A percentile compares a stretch with the other conserved stretches of the same genome.
phyloP scores from a whole-genome alignment of 2,113 vertebrate genomes.

The Sitta europaea region DNA sequence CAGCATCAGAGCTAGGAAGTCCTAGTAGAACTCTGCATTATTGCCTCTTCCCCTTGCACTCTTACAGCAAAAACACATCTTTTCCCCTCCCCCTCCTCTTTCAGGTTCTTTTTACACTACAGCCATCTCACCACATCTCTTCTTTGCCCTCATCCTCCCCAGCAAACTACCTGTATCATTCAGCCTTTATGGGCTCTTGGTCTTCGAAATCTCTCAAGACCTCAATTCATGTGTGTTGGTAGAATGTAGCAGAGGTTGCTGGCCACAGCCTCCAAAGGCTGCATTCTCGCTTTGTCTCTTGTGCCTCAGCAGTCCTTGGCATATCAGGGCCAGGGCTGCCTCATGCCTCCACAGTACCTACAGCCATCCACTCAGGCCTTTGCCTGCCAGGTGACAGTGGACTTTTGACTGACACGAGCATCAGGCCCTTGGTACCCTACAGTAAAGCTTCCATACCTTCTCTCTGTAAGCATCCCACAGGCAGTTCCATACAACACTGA shows the following conservation, averaged over 20 bases:
- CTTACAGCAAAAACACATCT: neutral
- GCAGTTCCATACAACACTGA: neutral
- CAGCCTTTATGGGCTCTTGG: neutral
- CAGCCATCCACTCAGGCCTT: neutral
- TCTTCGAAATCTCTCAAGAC: neutral
- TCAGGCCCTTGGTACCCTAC: neutral
- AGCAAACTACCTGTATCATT: neutral
- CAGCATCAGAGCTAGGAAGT: neutral
- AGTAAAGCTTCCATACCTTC: neutral
- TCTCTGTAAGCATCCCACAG: neutral
- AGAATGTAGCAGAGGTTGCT: neutral
- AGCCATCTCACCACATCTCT: neutral
- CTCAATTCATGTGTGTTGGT: neutral
- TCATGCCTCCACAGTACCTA: neutral
- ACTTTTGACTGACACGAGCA: neutral
- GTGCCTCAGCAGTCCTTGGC: neutral
- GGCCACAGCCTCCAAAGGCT: neutral
- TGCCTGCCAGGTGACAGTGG: neutral
- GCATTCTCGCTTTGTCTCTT: neutral
- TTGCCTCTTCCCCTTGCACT: neutral
- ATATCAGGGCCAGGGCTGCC: rapidly evolving
- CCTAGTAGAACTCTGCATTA: neutral
- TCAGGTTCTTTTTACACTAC: neutral
- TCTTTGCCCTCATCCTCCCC: neutral
- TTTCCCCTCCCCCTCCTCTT: neutral